These are phyloP conservation scores for Calliphora vicina DNA, from an alignment of 1,140 invertebrate genomes.

Conservation along the genomic window DNA sequence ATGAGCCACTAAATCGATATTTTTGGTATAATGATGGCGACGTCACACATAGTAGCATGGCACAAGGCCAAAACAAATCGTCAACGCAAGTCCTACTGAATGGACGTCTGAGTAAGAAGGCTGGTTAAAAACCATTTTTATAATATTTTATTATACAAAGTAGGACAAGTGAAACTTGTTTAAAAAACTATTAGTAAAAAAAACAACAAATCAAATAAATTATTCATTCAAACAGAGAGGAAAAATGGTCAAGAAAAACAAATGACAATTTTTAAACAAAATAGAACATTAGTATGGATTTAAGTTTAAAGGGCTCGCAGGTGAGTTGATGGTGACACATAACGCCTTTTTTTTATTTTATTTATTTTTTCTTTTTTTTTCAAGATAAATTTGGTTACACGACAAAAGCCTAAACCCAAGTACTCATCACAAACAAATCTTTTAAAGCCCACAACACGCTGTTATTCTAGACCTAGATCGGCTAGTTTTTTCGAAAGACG, in stretches of 20 bases:
- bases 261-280: background rate
- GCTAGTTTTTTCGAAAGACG: slow-evolving; percentile 57
- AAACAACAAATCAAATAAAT: background rate
- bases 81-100: slow-evolving; percentile 22
- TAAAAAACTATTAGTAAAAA: background rate
- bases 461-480: slow-evolving; percentile 46
- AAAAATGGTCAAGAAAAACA: background rate
- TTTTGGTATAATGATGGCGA: background rate
- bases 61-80: slow-evolving; percentile 38
- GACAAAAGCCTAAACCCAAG: slow-evolving; percentile 58
- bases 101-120: background rate
- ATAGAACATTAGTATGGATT: slow-evolving; percentile 55
- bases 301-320: slow-evolving; percentile 57
- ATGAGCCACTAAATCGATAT: background rate
- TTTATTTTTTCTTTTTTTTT: background rate
- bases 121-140: too few species aligned
- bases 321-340: slow-evolving; percentile 27
- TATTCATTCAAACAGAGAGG: background rate
- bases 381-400: slow-evolving; percentile 58
- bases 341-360: background rate
- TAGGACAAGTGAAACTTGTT: slow-evolving; percentile 7
- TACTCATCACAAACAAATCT: slow-evolving; percentile 52
- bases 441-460: background rate
- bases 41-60: background rate
- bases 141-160: background rate